Evolutionary conservation across 2,113 vertebrate species (phyloP), one percentile per base, ranked within the genome.

Genomic region (Psilopsiagon aurifrons): DNA sequence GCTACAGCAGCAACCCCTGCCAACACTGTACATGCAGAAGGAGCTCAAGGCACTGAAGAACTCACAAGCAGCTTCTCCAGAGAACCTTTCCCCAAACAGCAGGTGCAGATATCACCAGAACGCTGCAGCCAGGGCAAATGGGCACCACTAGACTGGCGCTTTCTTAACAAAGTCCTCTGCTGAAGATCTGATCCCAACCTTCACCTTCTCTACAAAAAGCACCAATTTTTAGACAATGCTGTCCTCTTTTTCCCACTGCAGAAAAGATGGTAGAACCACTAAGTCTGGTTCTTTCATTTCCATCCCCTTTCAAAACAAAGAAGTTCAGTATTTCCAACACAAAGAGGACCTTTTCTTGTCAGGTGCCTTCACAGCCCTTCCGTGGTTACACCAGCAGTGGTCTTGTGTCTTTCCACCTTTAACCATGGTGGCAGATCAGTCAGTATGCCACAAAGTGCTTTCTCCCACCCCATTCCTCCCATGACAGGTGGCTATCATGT

Each of bases 41-140:
- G 22, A 80, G 39, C 25, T 60, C 2, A 1, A 39, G 18, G 37
- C n/a, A 68, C 67, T 25, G 33, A 46, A 64, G 47, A 57, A 44
- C 24, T 52, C 2, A 0, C 5, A 24, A 3, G 2, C 1, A 2
- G 35, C 44, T 77, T 55, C 49, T 81, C 69, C 44, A 22, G 17
- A 51, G 33, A 80, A 20, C 9, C 20, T 3, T 43, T 70, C 31
- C 49, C 11, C 27, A 47, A 31, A 24, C 0, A 1, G 31, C 1
- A 2, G 17, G 4, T 27, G 24, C 23, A 62, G n/a, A 20, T 14
- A 52, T 18, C 63, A 77, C 41, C n/a, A 85, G 62, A 68, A 66
- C 23, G 3, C 27, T 18, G 11, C 20, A 84, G 33, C 24, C 31
- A 70, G 7, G 17, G 29, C 29, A 86, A 69, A 86, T 0, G 0